Evolutionary conservation across 2,797 vertebrate genomes (phyloP).

Genomic region (Sebastes taczanowskii): DNA sequence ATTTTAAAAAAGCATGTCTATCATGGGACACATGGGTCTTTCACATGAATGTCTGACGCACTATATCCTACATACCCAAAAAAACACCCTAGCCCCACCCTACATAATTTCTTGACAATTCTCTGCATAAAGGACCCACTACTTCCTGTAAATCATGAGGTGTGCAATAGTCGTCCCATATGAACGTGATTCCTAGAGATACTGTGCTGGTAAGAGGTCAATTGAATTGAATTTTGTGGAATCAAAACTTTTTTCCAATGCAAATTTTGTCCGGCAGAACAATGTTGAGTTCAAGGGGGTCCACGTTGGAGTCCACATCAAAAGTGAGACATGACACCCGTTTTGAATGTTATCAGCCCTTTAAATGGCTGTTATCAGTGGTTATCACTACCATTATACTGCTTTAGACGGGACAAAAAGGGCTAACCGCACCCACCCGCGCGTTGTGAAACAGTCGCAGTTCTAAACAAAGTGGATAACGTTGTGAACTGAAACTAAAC

Average conservation of each 20-base stretch:
- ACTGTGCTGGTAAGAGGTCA: neutral
- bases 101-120: neutral
- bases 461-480: neutral
- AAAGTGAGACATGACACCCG: neutral
- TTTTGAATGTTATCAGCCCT: neutral
- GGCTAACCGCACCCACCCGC: neutral
- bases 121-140: neutral
- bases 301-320: neutral
- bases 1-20: neutral
- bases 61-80: neutral
- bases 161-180: neutral
- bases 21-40: neutral
- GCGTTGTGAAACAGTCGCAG: neutral
- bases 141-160: neutral
- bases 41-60: neutral
- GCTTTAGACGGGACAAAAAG: neutral
- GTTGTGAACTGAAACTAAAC: no score
- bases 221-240: neutral
- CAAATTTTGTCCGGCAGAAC: neutral
- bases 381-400: neutral
- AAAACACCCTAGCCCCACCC: neutral
- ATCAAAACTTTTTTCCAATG: neutral
- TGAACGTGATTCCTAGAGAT: neutral
- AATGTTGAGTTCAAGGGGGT: neutral
- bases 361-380: neutral